These are phyloP conservation scores for Passer domesticus DNA, from an alignment of 2,113 vertebrate species.

Conservation along the genomic window DNA sequence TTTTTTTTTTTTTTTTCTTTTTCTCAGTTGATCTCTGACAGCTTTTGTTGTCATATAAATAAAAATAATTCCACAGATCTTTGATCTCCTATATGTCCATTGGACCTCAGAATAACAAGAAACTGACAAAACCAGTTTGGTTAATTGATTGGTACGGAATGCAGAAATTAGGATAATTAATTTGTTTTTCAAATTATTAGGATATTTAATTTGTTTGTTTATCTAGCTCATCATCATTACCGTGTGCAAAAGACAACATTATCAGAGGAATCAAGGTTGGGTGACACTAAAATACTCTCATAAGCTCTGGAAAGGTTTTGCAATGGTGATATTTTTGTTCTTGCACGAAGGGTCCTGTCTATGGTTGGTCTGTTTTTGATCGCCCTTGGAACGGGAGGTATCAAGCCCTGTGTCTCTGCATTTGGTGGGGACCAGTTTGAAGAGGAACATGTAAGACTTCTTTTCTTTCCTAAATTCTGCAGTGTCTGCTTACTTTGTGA, in stretches of 20 bases:
- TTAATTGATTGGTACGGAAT: background rate
- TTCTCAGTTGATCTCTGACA: background rate
- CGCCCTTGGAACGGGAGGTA: conserved; percentile 94
- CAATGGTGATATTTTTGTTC: conserved; percentile 56
- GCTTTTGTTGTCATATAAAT: background rate
- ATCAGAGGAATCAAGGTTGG: background rate
- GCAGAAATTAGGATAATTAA: background rate
- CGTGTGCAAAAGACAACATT: background rate
- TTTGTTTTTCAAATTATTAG: background rate
- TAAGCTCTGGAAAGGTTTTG: conserved; percentile 4
- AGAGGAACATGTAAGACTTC: conserved; percentile 86
- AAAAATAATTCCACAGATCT: background rate
- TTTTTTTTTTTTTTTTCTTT: background rate
- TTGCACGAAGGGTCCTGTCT: conserved; percentile 80
- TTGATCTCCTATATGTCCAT: background rate
- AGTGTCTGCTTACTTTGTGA: background rate
- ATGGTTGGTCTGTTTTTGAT: conserved; percentile 90
- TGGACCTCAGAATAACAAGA: background rate
- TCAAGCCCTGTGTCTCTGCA: conserved; percentile 96
- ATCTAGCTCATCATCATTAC: background rate
- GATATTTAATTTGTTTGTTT: background rate
- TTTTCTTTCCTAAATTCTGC: conserved; percentile 49
- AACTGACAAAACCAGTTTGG: background rate
- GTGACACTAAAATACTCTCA: background rate
- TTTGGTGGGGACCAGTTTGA: conserved; percentile 98